Conservation (phyloP, 2,113 vertebrate species). For the Limanda limanda region DNA sequence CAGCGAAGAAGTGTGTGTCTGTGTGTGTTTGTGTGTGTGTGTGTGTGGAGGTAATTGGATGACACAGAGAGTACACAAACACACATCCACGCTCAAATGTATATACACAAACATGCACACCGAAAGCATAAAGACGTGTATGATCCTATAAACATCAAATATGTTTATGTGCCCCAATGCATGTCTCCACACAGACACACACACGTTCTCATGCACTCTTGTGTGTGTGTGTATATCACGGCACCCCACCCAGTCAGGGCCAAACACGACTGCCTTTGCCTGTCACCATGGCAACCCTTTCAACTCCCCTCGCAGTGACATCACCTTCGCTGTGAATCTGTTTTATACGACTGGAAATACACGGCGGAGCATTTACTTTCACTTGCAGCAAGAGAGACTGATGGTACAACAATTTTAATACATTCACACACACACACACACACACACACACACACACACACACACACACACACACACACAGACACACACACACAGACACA, state of each 20-base stretch:
- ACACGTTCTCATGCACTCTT: not conserved
- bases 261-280: conserved; percentile 53
- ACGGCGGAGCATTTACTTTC: conserved; percentile 24
- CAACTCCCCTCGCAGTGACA: conserved; percentile 63
- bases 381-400: conserved; percentile 1
- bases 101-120: conserved; percentile 1
- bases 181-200: not conserved
- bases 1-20: conserved; percentile 19
- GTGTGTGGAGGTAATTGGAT: conserved; percentile 60
- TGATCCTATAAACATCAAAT: conserved; percentile 31
- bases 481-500: not conserved
- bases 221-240: conserved; percentile 51
- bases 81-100: not conserved
- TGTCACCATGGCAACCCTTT: conserved; percentile 72
- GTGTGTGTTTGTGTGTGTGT: not conserved
- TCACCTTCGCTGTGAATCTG: conserved; percentile 56
- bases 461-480: too few relatives aligned
- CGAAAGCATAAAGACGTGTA: not conserved
- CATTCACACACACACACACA: too few relatives aligned
- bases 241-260: conserved; percentile 61
- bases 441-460: not conserved
- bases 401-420: not conserved
- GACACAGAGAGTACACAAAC: conserved; percentile 37
- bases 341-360: conserved; percentile 24
- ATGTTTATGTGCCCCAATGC: not conserved